Percentiles rank a stretch among this genome's conserved stretches.
Conservation (phyloP, 1,140 invertebrate genomes). For the Drosophila insularis region DNA sequence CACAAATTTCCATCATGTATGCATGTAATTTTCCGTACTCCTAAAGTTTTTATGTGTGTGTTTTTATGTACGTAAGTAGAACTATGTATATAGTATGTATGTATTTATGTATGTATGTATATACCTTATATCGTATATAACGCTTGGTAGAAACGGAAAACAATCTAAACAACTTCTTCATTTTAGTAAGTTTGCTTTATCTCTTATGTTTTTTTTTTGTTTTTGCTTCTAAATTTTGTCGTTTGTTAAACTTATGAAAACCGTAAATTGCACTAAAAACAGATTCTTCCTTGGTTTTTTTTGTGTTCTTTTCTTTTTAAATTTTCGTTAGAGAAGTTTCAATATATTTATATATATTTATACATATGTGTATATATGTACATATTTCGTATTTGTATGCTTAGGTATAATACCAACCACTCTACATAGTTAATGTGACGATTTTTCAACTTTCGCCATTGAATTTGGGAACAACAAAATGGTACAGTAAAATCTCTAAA, state of each 20-base stretch:
- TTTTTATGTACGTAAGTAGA: slow-evolving; percentile 18
- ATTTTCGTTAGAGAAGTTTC: slow-evolving; percentile 44
- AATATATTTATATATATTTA: slow-evolving; percentile 28
- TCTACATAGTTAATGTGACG: slow-evolving; percentile 9
- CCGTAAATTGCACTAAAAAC: slow-evolving; percentile 80
- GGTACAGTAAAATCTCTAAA: neutral
- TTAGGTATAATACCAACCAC: slow-evolving; percentile 4
- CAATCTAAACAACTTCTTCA: slow-evolving; percentile 53
- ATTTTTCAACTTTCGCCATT: neutral
- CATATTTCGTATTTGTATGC: neutral
- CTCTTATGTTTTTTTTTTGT: neutral
- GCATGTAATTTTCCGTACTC: slow-evolving; percentile 54
- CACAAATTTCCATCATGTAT: slow-evolving; percentile 72
- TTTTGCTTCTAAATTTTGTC: slow-evolving; percentile 19
- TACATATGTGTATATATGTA: neutral
- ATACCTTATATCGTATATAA: slow-evolving; percentile 1
- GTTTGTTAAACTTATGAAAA: slow-evolving; percentile 75
- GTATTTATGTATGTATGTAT: slow-evolving; percentile 53
- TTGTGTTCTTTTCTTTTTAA: slow-evolving; percentile 19
- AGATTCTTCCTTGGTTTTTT: slow-evolving; percentile 28
- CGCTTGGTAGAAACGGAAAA: slow-evolving; percentile 53
- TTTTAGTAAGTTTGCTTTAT: slow-evolving; percentile 1
- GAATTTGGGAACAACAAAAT: neutral
- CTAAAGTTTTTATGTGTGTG: slow-evolving; percentile 48
- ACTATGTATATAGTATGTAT: slow-evolving; percentile 47